phyloP scores from a whole-genome alignment of 2,888 invertebrate species.

The Drosophila acutilabella region DNA sequence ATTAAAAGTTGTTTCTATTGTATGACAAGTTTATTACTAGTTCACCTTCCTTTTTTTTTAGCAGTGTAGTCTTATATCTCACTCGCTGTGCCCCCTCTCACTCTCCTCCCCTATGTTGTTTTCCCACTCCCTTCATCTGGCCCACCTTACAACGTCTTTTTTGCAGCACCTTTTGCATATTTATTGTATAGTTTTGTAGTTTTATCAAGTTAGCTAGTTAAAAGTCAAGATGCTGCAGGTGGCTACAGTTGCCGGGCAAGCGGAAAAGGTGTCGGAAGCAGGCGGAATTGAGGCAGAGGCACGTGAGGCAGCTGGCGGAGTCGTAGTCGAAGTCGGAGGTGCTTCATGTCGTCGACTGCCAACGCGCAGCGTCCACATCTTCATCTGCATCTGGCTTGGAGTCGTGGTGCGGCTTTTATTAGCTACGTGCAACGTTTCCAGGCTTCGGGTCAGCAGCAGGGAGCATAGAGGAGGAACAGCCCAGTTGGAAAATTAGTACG shows the following conservation, averaged over 20 bases:
- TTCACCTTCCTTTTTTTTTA: background rate
- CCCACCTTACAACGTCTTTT: constrained; percentile 1
- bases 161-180: constrained; percentile 67
- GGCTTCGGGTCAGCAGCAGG: constrained; percentile 29
- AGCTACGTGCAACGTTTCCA: constrained; percentile 64
- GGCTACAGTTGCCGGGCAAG: constrained; percentile 15
- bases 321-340: background rate
- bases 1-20: too few relatives aligned
- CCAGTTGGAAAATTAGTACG: too few relatives aligned
- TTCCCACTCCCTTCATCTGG: too few relatives aligned
- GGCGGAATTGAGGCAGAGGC: background rate
- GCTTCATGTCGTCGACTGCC: constrained; percentile 50
- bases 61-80: background rate
- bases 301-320: constrained; percentile 10
- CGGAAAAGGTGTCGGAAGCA: background rate
- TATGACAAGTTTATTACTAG: background rate
- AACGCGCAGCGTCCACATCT: constrained; percentile 50
- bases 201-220: constrained; percentile 80
- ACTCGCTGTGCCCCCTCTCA: background rate
- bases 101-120: background rate
- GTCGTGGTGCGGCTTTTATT: constrained; percentile 69
- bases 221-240: constrained; percentile 74
- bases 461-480: background rate
- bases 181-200: constrained; percentile 81
- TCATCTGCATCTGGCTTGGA: constrained; percentile 56